Conservation (phyloP, 1,140 invertebrate species). For the Drosophila sucinea region DNA sequence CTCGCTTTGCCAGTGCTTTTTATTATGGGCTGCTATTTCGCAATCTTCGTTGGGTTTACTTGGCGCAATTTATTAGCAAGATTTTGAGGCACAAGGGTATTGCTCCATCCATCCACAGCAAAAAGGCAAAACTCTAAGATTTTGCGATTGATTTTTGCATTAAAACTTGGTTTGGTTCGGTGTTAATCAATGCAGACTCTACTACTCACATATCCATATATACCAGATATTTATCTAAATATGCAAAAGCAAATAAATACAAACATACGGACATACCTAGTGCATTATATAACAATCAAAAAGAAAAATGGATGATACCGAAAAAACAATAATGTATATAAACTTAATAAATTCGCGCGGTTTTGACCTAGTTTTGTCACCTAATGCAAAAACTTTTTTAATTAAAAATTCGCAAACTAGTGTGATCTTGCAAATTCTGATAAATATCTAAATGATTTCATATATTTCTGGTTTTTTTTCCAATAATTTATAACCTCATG, state of each 20-base stretch:
- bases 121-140: slow-evolving; percentile 15
- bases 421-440: slow-evolving; percentile 22
- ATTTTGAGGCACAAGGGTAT: slow-evolving; percentile 59
- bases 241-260: slow-evolving; percentile 11
- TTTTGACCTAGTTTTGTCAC: slow-evolving; percentile 51
- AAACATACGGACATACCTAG: slow-evolving; percentile 15
- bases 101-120: slow-evolving; percentile 28
- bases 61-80: slow-evolving; percentile 59
- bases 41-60: slow-evolving; percentile 42
- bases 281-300: slow-evolving; percentile 33
- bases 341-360: slow-evolving; percentile 40
- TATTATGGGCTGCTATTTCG: slow-evolving; percentile 42
- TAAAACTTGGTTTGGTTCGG: slow-evolving; percentile 47
- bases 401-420: slow-evolving; percentile 22
- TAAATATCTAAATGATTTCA: slow-evolving; percentile 1
- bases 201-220: slow-evolving; percentile 27
- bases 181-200: slow-evolving; percentile 51
- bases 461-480: not conserved
- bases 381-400: slow-evolving; percentile 23
- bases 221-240: not conserved
- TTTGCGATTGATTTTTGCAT: slow-evolving; percentile 54
- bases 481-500: not conserved
- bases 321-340: slow-evolving; percentile 3
- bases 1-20: slow-evolving; percentile 30
- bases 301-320: slow-evolving; percentile 23